Conservation (phyloP, 1,140 invertebrate species). For the Oryzaephilus surinamensis region DNA sequence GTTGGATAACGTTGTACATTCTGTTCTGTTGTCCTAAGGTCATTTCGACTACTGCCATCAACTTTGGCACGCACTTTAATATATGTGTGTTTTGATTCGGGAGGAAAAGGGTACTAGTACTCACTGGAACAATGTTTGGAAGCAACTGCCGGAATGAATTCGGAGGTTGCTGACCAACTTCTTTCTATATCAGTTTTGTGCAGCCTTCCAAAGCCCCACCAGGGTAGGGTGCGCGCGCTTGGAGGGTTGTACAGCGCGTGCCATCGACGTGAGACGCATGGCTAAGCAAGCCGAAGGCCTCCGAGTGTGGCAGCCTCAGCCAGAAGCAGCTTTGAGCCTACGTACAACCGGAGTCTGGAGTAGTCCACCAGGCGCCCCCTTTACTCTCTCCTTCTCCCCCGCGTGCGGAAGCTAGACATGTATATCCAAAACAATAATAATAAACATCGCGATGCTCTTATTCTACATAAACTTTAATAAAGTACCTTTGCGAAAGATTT, state of each 20-base stretch:
- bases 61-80: slow-evolving; percentile 5
- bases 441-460: too few relatives aligned
- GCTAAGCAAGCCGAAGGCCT: slow-evolving; percentile 19
- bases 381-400: slow-evolving; percentile 3
- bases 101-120: too few relatives aligned
- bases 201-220: slow-evolving; percentile 15
- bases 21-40: slow-evolving; percentile 33
- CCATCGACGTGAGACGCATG: slow-evolving; percentile 31
- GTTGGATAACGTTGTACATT: slow-evolving; percentile 35
- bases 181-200: slow-evolving; percentile 26
- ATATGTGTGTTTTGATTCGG: too few relatives aligned
- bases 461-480: too few relatives aligned
- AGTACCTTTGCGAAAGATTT: too few relatives aligned
- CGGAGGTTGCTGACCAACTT: slow-evolving; percentile 18
- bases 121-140: too few relatives aligned
- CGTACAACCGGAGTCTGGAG: slow-evolving; percentile 1
- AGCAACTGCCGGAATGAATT: slow-evolving; percentile 24
- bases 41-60: slow-evolving; percentile 32
- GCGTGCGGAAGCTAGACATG: too few relatives aligned
- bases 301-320: slow-evolving; percentile 9
- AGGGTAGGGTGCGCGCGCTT: slow-evolving; percentile 12
- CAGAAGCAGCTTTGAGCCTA: neutral
- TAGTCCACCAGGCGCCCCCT: slow-evolving; percentile 1
- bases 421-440: too few relatives aligned
- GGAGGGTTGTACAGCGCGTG: slow-evolving; percentile 27